Evolutionary conservation across 2,113 vertebrate genomes (phyloP).

Genomic region (Martes martes): DNA sequence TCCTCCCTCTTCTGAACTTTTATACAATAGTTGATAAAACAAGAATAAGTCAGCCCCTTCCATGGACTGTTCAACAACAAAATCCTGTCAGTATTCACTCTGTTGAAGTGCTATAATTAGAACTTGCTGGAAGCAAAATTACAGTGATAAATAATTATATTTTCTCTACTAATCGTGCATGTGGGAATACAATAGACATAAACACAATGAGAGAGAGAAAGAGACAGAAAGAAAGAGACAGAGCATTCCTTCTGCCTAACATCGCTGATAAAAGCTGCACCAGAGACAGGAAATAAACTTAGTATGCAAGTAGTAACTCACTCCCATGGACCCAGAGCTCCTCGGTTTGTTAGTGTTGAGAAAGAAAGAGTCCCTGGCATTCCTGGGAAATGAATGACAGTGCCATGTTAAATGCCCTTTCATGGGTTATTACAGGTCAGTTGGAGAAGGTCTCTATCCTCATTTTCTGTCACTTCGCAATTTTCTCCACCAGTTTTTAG

Average conservation of each 20-base stretch:
- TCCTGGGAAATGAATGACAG: slow-evolving; percentile 66
- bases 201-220: slow-evolving; percentile 58
- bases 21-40: neutral
- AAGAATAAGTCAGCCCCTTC: neutral
- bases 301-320: slow-evolving; percentile 56
- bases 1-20: neutral
- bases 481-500: slow-evolving; percentile 38
- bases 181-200: slow-evolving; percentile 49
- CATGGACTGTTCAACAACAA: neutral
- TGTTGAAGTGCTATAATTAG: slow-evolving; percentile 56
- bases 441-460: neutral
- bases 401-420: slow-evolving; percentile 44
- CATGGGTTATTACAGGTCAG: slow-evolving; percentile 55
- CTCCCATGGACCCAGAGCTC: slow-evolving; percentile 50
- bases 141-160: slow-evolving; percentile 57
- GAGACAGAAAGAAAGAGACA: neutral
- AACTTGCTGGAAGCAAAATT: slow-evolving; percentile 60
- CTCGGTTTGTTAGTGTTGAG: slow-evolving; percentile 46
- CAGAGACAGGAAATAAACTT: slow-evolving; percentile 68
- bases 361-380: slow-evolving; percentile 68
- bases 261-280: slow-evolving; percentile 56
- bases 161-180: slow-evolving; percentile 59
- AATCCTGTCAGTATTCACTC: slow-evolving; percentile 51
- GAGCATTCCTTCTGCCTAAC: slow-evolving; percentile 30
- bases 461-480: neutral